Evolutionary conservation across 2,888 invertebrate genomes (phyloP), one percentile per base, ranked within the genome.

Genomic region (Daptonema setosum): DNA sequence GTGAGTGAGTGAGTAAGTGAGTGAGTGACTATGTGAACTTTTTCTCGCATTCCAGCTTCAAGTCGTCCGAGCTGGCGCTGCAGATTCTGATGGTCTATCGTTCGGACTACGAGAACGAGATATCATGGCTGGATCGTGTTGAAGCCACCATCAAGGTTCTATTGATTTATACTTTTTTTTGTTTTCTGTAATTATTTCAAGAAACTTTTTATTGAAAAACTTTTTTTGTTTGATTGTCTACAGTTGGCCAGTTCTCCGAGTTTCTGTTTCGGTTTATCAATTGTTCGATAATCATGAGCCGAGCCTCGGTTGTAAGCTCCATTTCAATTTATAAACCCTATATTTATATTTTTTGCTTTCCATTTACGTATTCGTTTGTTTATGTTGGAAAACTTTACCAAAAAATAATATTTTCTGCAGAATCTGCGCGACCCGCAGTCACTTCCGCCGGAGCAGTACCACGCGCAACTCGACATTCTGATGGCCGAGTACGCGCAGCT

Each of bases 61-160:
- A 85, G 63, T 85, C 86, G 70, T 84, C 87, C 68, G 88, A 91
- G 71, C 81, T 85, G 30, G 87, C 90, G 0, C 85, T 86, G 68
- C 84, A 85, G 67, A 78, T 88, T 62, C 80, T 93, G 68, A 84
- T 87, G 69, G 85, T 85, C 73, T 87, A 90, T 74, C 26, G 28
- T 11, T 30, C 54, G n/a, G 67, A 66, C 52, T 69, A 68, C 62
- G 68, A 68, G 58, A 67, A 65, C 52, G 69, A 69, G 59, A 66
- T 70, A 58, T 58, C 63, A 48, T 69, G 69, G 69, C 61, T 69
- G 54, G 69, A 69, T 56, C 61, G 64, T 14, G 69, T 69, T 48
- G 69, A 69, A 56, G 63, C 61, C 41, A 70, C 68, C 24, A 70
- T 69, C 60, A 66, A n/a, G n/a, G n/a, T n/a, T n/a, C n/a, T n/a